Evolutionary conservation across 2,888 invertebrate genomes (phyloP).

Genomic region (Mythimna vitellina): DNA sequence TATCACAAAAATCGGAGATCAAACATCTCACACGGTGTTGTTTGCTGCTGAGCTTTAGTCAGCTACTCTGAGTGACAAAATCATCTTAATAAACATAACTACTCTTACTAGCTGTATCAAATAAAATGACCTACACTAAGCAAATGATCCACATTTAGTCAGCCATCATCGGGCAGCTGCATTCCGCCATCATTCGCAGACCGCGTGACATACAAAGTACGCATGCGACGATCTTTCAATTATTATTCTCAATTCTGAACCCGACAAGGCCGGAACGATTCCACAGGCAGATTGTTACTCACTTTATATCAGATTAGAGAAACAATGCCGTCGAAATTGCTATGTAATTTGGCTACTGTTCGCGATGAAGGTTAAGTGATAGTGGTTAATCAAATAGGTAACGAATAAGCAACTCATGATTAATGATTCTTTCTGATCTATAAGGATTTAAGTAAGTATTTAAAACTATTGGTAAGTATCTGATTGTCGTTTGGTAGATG

Average conservation of each 20-base stretch:
- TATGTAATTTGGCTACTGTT: constrained; percentile 69
- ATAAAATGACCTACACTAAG: constrained; percentile 43
- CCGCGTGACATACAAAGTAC: constrained; percentile 82
- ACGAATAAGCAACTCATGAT: constrained; percentile 48
- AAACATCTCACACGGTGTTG: constrained; percentile 1
- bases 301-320: constrained; percentile 76
- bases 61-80: not conserved
- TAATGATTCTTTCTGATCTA: constrained; percentile 38
- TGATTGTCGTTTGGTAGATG: not conserved
- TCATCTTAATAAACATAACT: constrained; percentile 23
- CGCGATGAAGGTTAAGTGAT: constrained; percentile 61
- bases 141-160: constrained; percentile 60
- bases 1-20: not conserved
- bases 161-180: constrained; percentile 68
- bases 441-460: constrained; percentile 38
- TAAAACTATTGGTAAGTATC: constrained; percentile 6
- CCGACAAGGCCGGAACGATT: constrained; percentile 80
- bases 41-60: constrained; percentile 9
- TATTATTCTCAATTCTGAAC: constrained; percentile 84
- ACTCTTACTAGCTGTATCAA: constrained; percentile 35
- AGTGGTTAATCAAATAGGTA: constrained; percentile 58
- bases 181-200: constrained; percentile 74
- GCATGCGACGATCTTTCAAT: constrained; percentile 82
- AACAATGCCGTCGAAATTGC: constrained; percentile 69
- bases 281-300: constrained; percentile 74